These are phyloP conservation scores for Onychomys torridus DNA, from an alignment of 2,797 vertebrate genomes.

Conservation along the genomic window DNA sequence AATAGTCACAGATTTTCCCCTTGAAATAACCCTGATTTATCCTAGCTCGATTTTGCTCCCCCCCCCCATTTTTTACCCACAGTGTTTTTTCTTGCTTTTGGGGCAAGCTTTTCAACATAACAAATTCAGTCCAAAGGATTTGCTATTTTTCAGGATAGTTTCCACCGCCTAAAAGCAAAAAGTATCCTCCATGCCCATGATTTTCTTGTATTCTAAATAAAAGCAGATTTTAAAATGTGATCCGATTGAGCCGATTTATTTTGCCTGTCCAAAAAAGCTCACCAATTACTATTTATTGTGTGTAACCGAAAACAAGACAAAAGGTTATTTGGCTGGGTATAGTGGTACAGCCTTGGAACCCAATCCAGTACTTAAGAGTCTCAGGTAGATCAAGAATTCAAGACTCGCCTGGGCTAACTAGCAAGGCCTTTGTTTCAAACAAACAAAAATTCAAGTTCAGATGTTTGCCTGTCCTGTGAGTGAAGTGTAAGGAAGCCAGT, in stretches of 20 bases:
- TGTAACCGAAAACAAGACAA: conserved; percentile 37
- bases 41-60: not conserved
- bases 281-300: conserved; percentile 25
- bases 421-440: not conserved
- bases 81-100: conserved; percentile 18
- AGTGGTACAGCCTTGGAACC: not conserved
- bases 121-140: conserved; percentile 43
- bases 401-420: not conserved
- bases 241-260: conserved; percentile 45
- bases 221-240: conserved; percentile 36
- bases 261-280: conserved; percentile 45
- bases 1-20: conserved; percentile 19
- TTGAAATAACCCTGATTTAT: not conserved
- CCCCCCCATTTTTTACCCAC: not conserved
- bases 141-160: conserved; percentile 60
- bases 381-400: not conserved
- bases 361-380: not conserved
- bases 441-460: not conserved
- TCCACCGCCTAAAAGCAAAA: conserved; percentile 41
- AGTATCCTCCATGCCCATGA: conserved; percentile 35
- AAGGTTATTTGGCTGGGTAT: not conserved
- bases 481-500: not conserved
- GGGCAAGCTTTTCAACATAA: conserved; percentile 31
- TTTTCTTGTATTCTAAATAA: conserved; percentile 55
- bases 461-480: not conserved